Percentiles rank a stretch among this genome's conserved stretches.
These are phyloP conservation scores for Ferrisia virgata DNA, from an alignment of 2,888 invertebrate genomes.

Conservation along the genomic window DNA sequence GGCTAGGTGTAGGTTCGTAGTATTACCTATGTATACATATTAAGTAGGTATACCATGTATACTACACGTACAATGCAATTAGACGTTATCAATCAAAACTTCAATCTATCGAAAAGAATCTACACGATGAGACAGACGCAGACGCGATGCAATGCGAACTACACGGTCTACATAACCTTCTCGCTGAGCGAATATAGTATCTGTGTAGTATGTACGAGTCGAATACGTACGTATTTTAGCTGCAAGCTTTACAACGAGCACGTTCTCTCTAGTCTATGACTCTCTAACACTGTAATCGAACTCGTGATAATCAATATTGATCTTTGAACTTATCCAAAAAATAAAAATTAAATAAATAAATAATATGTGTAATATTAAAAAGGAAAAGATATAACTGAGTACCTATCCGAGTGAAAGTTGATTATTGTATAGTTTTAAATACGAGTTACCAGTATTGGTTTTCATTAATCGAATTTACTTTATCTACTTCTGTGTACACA, in stretches of 20 bases:
- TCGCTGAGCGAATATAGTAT: no score
- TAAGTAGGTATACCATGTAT: no score
- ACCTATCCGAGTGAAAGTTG: neutral
- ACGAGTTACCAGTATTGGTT: neutral
- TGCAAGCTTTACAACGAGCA: no score
- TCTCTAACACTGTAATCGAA: neutral
- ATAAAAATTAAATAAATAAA: neutral
- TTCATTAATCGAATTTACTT: neutral
- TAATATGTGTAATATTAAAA: no score
- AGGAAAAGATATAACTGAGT: no score
- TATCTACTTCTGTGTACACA: no score
- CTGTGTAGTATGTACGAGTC: neutral
- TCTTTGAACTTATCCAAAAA: slow-evolving; percentile 6
- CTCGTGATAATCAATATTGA: neutral
- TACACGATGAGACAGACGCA: no score
- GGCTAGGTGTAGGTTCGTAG: no score
- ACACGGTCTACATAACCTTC: no score
- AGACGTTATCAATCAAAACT: neutral
- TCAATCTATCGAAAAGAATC: neutral
- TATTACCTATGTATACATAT: no score
- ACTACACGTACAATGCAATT: neutral
- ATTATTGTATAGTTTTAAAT: neutral
- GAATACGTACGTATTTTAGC: neutral
- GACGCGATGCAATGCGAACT: no score
- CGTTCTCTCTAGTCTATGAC: neutral